Evolutionary conservation across 2,113 vertebrate genomes (phyloP), one percentile per base, ranked within the genome.

Genomic region (Nerophis ophidion): DNA sequence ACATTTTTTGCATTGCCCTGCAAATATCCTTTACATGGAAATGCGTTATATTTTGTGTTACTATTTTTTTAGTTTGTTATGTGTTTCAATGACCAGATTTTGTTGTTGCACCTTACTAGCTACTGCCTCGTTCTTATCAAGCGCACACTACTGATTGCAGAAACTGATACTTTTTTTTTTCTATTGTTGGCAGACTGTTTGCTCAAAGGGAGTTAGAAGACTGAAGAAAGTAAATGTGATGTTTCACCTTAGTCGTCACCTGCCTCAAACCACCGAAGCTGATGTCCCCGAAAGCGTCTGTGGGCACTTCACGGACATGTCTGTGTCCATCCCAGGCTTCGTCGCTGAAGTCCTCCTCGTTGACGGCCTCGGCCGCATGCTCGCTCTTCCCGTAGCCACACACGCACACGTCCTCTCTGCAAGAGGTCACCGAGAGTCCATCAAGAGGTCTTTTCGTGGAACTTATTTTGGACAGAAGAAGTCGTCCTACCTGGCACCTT

Each of bases 211-310:
- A 26, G 26, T 26, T 26, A 26, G 26, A 26, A 26, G 26, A 26
- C 4, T 26, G 26, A 38, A 8, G 36, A 38, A 38, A 44, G 9
- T 44, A 44, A 44, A 44, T 4, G 40, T 44, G 12, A 44, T 13
- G 16, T 26, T 48, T 73, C 59, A 98, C 97, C 92, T 94, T 92
- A 55, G 87, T 82, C 0, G 57, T 81, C 77, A 89, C 95, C 73
- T 93, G 92, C 15, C 93, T 89, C 68, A 91, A 77, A 48, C 90
- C 92, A 0, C 50, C 79, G 71, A 98, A 98, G 66, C 38, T 80
- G 14, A 98, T 92, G 38, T 95, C 92, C 10, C 97, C 96, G 0
- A 93, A 99, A 33, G 97, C 95, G 0, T 99, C 94, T 0, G 94
- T 99, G 1, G 93, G 90, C 64, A 85, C 79, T 58, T 98, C 90